Evolutionary conservation across 1,140 invertebrate genomes (phyloP), one percentile per base, ranked within the genome.

Genomic region (Apis dorsata): DNA sequence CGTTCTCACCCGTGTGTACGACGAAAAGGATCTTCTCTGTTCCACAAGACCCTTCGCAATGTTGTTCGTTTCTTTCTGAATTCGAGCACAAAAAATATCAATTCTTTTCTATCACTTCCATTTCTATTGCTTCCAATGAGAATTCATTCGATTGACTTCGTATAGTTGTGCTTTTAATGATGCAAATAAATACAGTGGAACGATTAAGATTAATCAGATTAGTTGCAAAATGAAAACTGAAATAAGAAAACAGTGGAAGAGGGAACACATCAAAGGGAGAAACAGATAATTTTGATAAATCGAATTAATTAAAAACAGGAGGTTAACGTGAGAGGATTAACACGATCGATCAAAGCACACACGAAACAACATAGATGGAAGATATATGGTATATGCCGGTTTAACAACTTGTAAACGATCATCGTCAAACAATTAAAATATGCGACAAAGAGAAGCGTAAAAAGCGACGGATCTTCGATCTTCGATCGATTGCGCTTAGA

Each of bases 1-100:
- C 66, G 75, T 87, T 71, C 84, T 89, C 69, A 85, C 81, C 59
- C 85, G 88, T 71, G 75, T 85, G 85, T 89, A 89, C 72, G 83
- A 75, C 55, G 88, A 86, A 79, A 85, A 70, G 68, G 90, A 86
- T 62, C 84, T 53, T 83, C 84, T 89, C 84, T 85, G 86, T 66
- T 84, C 81, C 88, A 66, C 74, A 62, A 63, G 83, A 83, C 80
- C 57, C 57, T 68, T 79, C 72, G 24, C 86, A 44, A 55, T 69
- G 70, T 78, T 59, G 72, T 72, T 88, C 77, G 73, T 87, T 88
- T 62, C 79, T 68, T 70, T 89, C 88, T 89, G 85, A 80, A 89
- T 89, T 53, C 79, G 78, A 87, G 84, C 74, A 87, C 60, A 89
- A 63, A 89, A 89, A 69, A 76, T 24, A 79, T 87, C 60, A 87